A percentile compares a stretch with the other conserved stretches of the same genome.
Conservation (phyloP, 1,140 invertebrate species). For the Andricus grossulariae region DNA sequence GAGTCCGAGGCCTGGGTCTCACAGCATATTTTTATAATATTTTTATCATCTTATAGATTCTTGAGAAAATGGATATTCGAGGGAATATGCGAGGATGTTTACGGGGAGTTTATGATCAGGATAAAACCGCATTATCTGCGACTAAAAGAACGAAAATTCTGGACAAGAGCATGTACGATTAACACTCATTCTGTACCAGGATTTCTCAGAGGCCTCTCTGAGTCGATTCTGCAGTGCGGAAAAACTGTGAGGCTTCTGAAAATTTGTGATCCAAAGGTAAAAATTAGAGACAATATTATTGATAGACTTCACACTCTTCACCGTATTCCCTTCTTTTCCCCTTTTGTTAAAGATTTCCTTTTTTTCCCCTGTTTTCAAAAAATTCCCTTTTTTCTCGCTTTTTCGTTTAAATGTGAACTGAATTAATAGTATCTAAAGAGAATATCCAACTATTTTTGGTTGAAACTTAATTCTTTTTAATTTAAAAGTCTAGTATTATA, state of each 20-base stretch:
- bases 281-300: background rate
- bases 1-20: too few relatives aligned
- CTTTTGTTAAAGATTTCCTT: too few relatives aligned
- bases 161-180: slow-evolving; percentile 79
- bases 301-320: too few relatives aligned
- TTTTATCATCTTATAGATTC: slow-evolving; percentile 70
- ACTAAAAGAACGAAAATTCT: slow-evolving; percentile 77
- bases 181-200: slow-evolving; percentile 76
- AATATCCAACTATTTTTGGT: too few relatives aligned
- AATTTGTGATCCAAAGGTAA: slow-evolving; percentile 78
- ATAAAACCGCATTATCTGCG: slow-evolving; percentile 75
- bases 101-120: slow-evolving; percentile 80
- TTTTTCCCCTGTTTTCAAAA: background rate
- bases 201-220: slow-evolving; percentile 75
- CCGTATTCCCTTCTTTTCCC: too few relatives aligned
- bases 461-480: too few relatives aligned
- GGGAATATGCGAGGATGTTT: slow-evolving; percentile 77
- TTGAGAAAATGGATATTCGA: slow-evolving; percentile 81
- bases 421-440: too few relatives aligned
- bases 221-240: slow-evolving; percentile 79
- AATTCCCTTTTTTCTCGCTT: too few relatives aligned
- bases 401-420: too few relatives aligned
- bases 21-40: too few relatives aligned
- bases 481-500: too few relatives aligned
- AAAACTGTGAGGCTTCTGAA: slow-evolving; percentile 79